Base-by-base conservation (phyloP, 1,140 invertebrate genomes). In the Panagrolaimus sp. region DNA sequence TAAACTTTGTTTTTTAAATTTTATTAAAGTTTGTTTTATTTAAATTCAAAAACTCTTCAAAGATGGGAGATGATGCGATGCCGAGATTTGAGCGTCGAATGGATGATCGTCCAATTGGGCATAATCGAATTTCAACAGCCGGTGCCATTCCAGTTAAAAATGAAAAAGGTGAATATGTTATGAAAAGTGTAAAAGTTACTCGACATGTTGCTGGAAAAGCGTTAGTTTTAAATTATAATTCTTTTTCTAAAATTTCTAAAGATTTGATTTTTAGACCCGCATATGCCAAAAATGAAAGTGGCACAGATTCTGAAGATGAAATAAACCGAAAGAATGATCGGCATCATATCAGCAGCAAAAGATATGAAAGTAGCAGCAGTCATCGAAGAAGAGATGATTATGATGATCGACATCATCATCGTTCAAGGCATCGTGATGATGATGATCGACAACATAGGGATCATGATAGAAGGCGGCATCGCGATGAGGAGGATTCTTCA, bases 151-250 rank as follows among this genome's bases (percentile, higher is more conserved):
- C 81, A 15, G 75, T 83, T 9, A 83, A 79, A 71, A 83, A 84
- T 77, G 83, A 84, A 52, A 84, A 84, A 66, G 83, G 83, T 64
- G 70, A 77, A 68, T 71, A 86, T 38, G 79, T 81, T 21, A 87
- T 86, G 85, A 84, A 87, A 72, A 86, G 86, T 69, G 86, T 87
- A 10, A 87, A 86, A 75, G 86, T 87, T 26, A 81, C 81, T 69
- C 78, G 86, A 69, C 86, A 87, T 78, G 84, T 87, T 21, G 85
- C 85, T 62, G 86, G 86, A 55, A 86, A 86, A 82, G 80, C 83
- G 78, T 84, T 70, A 68, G 67, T 76, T 75, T 38, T 69, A 7
- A 5, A 38, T 26, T 17, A 6, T 67, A 17, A 14, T 38, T 26
- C 12, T 10, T 43, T 45, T 17, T 21, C 26, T 45, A 24, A 73